A percentile compares a stretch with the other conserved stretches of the same genome.
phyloP scores from a whole-genome alignment of 2,797 vertebrate genomes.

The Chiloscyllium punctatum region DNA sequence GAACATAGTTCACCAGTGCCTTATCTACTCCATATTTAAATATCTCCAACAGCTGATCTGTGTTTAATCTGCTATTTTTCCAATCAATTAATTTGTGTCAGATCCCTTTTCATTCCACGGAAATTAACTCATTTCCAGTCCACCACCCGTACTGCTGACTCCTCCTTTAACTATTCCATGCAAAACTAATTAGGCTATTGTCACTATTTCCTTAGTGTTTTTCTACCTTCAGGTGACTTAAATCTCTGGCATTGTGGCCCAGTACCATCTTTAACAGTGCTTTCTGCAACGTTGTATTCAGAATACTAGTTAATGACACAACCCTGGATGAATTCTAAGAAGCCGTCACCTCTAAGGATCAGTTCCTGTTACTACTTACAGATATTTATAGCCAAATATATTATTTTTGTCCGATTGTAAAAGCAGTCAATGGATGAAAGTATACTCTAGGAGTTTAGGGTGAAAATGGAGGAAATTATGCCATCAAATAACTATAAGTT shows the following conservation, averaged over 20 bases:
- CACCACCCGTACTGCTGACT: neutral
- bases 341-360: neutral
- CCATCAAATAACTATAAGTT: neutral
- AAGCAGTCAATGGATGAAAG: neutral
- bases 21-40: neutral
- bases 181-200: neutral
- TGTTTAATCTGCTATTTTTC: neutral
- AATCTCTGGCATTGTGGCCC: neutral
- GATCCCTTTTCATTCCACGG: slow-evolving; percentile 16
- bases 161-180: neutral
- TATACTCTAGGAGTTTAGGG: neutral
- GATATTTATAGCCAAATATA: neutral
- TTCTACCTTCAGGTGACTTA: neutral
- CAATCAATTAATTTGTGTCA: slow-evolving; percentile 25
- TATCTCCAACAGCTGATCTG: neutral
- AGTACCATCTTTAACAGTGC: neutral
- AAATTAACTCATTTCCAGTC: slow-evolving; percentile 28
- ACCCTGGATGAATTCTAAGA: neutral
- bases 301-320: neutral
- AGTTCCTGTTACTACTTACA: neutral
- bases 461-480: neutral
- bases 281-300: neutral
- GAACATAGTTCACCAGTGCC: neutral
- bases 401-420: neutral
- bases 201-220: neutral